Percentiles rank a stretch among this genome's conserved stretches.
Evolutionary conservation across 2,797 vertebrate genomes (phyloP).

Genomic region (Ptychobarbus kaznakovi): DNA sequence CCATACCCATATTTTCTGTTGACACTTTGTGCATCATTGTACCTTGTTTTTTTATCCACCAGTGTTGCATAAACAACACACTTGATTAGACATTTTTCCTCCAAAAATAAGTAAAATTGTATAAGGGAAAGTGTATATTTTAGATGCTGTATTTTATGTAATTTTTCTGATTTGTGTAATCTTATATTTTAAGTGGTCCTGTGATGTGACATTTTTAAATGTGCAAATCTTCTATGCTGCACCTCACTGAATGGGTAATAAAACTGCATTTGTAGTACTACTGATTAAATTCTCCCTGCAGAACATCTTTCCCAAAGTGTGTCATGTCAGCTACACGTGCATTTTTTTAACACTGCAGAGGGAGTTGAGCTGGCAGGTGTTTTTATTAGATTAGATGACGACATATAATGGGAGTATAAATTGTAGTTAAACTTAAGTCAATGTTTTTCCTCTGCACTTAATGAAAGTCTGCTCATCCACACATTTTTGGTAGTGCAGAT

Average conservation of each 20-base stretch:
- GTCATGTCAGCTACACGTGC: neutral
- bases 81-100: neutral
- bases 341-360: neutral
- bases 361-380: neutral
- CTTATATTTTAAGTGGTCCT: neutral
- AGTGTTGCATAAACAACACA: neutral
- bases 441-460: neutral
- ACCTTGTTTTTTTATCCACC: neutral
- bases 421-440: neutral
- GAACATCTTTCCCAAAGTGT: neutral
- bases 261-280: neutral
- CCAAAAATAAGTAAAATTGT: neutral
- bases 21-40: neutral
- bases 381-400: neutral
- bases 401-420: neutral
- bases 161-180: neutral
- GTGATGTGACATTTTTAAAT: neutral
- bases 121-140: neutral
- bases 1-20: no score
- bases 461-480: neutral
- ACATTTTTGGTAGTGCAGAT: neutral
- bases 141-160: neutral
- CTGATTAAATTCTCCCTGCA: neutral
- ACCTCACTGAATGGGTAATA: neutral
- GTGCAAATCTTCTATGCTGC: neutral